Conservation (phyloP, 2,113 vertebrate genomes). For the Alligator mississippiensis region DNA sequence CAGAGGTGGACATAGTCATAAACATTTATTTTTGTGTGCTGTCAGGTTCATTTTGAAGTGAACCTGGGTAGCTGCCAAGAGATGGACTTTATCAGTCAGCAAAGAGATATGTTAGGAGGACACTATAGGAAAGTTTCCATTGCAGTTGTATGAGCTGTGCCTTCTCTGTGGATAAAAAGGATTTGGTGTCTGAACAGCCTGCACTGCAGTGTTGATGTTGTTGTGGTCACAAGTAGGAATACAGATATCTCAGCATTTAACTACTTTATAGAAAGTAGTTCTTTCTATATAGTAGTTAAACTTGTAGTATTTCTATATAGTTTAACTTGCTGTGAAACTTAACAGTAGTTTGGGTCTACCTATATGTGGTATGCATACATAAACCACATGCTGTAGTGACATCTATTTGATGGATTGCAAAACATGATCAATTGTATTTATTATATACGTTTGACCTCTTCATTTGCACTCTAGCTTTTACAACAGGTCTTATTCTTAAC, state of each 20-base stretch:
- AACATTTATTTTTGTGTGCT: constrained; percentile 30
- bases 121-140: not conserved
- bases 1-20: constrained; percentile 18
- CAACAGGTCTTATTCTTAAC: not conserved
- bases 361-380: not conserved
- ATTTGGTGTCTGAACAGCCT: constrained; percentile 9
- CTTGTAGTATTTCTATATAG: too few relatives aligned
- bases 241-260: not conserved
- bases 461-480: fast-evolving
- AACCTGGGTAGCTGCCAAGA: not conserved
- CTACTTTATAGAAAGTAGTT: not conserved
- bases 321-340: not conserved
- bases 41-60: constrained; percentile 24
- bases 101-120: not conserved
- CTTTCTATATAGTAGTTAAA: too few relatives aligned
- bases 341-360: not conserved
- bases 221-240: not conserved
- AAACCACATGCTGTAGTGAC: not conserved
- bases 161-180: constrained; percentile 5
- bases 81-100: not conserved
- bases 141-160: not conserved
- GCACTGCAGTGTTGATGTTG: constrained; percentile 20
- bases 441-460: not conserved
- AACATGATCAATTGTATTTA: not conserved
- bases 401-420: not conserved